Evolutionary conservation across 53 echinoderm and acorn worm genomes (phyloP).

Genomic region (Echinometra lucunter): DNA sequence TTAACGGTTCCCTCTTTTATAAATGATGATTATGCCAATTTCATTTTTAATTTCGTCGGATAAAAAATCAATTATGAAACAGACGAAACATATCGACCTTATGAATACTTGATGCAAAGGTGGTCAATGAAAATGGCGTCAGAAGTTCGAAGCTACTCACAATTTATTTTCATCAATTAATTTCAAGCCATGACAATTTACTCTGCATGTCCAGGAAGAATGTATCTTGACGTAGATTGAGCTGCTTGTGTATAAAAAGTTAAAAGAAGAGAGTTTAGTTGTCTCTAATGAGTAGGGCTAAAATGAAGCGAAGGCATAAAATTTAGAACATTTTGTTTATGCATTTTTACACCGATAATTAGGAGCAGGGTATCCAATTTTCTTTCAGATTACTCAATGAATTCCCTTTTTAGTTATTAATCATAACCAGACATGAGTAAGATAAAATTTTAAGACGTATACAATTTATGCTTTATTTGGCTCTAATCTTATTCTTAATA

Average conservation of each 20-base stretch:
- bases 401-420: no score
- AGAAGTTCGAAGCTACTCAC: neutral
- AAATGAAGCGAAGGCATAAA: no score
- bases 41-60: neutral
- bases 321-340: no score
- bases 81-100: slow-evolving; percentile 37
- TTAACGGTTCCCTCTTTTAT: neutral
- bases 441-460: no score
- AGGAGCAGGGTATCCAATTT: no score
- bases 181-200: neutral
- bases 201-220: neutral
- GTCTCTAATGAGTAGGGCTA: no score
- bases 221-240: neutral
- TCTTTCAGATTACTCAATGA: no score
- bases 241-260: neutral
- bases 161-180: neutral
- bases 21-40: neutral
- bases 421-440: no score
- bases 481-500: no score
- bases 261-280: neutral
- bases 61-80: slow-evolving; percentile 20
- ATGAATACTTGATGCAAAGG: neutral
- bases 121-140: slow-evolving; percentile 24
- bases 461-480: no score
- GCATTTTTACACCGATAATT: no score